Evolutionary conservation across 2,797 vertebrate genomes (phyloP).

Genomic region (Taeniopygia guttata): DNA sequence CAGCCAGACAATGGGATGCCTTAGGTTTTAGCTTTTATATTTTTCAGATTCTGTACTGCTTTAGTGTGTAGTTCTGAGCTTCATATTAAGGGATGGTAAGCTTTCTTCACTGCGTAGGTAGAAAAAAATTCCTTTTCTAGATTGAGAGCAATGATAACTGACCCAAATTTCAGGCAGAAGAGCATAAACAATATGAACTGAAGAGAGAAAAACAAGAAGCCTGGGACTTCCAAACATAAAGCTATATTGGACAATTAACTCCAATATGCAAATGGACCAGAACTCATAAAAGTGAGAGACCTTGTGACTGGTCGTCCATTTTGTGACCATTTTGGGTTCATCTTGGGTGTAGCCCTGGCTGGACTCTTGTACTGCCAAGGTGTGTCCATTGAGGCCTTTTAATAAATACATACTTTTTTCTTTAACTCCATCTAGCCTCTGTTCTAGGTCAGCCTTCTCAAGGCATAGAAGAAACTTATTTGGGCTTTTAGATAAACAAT

Average conservation of each 20-base stretch:
- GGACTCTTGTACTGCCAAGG: neutral
- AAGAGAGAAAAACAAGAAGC: neutral
- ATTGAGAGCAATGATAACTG: neutral
- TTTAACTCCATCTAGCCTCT: neutral
- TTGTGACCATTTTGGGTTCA: neutral
- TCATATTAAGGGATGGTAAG: neutral
- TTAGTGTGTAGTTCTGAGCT: neutral
- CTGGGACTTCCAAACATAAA: neutral
- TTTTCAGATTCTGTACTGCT: neutral
- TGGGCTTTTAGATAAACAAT: neutral
- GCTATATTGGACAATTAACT: neutral
- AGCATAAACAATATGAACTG: neutral
- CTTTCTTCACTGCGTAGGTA: neutral
- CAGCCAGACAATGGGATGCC: neutral
- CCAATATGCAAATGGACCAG: neutral
- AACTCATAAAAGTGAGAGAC: neutral
- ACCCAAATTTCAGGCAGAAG: neutral
- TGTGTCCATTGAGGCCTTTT: neutral
- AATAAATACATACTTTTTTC: neutral
- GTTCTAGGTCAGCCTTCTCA: neutral
- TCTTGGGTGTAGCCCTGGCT: neutral
- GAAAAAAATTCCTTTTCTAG: neutral
- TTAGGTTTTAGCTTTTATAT: neutral
- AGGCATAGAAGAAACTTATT: neutral
- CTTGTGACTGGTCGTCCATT: fast-evolving